These are phyloP conservation scores for Lymantria dispar DNA, from an alignment of 2,888 invertebrate species.

Conservation along the genomic window DNA sequence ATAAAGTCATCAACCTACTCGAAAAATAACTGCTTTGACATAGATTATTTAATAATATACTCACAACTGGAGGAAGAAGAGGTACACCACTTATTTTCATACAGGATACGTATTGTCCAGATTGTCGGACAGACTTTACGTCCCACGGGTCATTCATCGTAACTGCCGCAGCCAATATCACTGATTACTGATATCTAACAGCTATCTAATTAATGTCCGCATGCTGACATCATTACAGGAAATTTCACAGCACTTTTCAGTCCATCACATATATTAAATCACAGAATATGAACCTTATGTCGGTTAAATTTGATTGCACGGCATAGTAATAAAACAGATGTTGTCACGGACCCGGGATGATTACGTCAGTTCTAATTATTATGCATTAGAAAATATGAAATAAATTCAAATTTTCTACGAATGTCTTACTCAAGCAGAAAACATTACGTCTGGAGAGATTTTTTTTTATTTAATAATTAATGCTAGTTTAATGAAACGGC, in stretches of 20 bases:
- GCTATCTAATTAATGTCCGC: constrained; percentile 25
- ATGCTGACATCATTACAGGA: constrained; percentile 7
- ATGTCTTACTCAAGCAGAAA: no score
- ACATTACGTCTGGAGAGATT: no score
- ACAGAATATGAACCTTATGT: constrained; percentile 38
- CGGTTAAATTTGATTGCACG: constrained; percentile 42
- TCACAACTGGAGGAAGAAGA: constrained; percentile 89
- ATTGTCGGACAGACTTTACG: constrained; percentile 67
- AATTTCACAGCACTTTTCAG: constrained; percentile 41
- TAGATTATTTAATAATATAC: constrained; percentile 36
- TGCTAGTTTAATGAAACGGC: no score
- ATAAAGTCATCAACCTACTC: no score
- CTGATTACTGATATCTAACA: constrained; percentile 5
- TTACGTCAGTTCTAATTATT: constrained; percentile 40
- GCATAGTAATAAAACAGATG: constrained; percentile 48
- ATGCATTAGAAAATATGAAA: no score
- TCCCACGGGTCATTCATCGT: constrained; percentile 77
- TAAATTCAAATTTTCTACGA: no score
- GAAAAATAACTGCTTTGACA: no score
- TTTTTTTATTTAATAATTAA: no score
- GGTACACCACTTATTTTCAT: constrained; percentile 88
- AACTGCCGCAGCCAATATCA: constrained; percentile 1
- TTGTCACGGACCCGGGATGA: constrained; percentile 70
- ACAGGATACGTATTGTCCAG: constrained; percentile 83
- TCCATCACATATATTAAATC: constrained; percentile 20